Conservation (phyloP, 1,140 invertebrate genomes). For the Neodiprion virginianus region DNA sequence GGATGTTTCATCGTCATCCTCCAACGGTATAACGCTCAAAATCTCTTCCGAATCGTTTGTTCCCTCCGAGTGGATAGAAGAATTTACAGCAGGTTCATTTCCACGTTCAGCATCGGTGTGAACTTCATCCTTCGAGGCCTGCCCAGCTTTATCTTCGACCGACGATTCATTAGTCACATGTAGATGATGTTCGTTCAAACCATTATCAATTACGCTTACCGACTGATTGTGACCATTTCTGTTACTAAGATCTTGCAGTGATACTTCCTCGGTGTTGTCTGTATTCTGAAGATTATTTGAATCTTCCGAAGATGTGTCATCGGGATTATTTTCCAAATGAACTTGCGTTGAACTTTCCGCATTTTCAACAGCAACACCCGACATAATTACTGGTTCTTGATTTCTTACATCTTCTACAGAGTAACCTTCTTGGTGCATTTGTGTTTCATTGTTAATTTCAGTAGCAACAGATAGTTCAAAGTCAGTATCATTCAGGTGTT, state of each 20-base stretch:
- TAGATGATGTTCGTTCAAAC: too few species aligned
- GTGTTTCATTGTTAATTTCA: neutral
- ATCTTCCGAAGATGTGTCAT: neutral
- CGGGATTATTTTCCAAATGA: neutral
- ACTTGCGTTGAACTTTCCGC: neutral
- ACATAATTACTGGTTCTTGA: neutral
- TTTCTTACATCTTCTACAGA: neutral
- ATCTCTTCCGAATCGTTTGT: neutral
- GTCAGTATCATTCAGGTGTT: neutral
- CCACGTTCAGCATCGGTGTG: too few species aligned
- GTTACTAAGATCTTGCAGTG: neutral
- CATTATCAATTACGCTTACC: too few species aligned
- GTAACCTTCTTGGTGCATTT: neutral
- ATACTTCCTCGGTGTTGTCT: slow-evolving; percentile 10
- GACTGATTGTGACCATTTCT: too few species aligned
- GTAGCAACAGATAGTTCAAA: neutral
- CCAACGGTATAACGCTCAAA: neutral
- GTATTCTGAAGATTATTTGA: neutral
- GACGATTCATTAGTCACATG: too few species aligned
- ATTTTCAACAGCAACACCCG: neutral
- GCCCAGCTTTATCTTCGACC: neutral
- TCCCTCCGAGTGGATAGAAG: neutral
- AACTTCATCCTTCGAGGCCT: too few species aligned
- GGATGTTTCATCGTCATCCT: neutral
- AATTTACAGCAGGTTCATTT: too few species aligned